Evolutionary conservation across 2,113 vertebrate species (phyloP), one percentile per base, ranked within the genome.

Genomic region (Siphamia tubifer): DNA sequence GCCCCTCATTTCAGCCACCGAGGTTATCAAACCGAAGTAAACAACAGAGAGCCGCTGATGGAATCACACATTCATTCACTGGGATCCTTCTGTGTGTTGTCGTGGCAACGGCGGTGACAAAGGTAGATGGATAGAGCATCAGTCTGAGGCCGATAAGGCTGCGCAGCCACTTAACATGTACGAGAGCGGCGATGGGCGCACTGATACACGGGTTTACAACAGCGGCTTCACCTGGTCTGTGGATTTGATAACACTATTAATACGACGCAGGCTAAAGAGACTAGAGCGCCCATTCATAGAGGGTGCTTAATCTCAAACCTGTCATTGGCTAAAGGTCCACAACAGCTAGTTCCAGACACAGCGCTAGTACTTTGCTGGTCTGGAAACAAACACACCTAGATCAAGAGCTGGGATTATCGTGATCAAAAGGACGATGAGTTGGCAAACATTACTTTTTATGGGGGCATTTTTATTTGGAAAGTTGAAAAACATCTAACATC

Each of bases 31-130:
- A 28, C 48, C 38, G 1, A 23, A 20, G 60, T 53, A 28, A 61
- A 53, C 61, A 63, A 75, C 70, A 74, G 58, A 68, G 55, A 62
- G 44, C 31, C 0, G 49, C 68, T 49, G 72, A 67, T 45, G 44
- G 47, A 61, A 48, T 38, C 35, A 2, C 28, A 12, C 40, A 27
- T 24, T 60, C 36, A 28, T 47, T 47, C 20, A 10, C 27, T 25
- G 30, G 47, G 8, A 25, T 60, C 53, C 30, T 9, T 56, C 34
- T n/a, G n/a, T 4, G 49, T 20, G 65, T 69, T 42, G 70, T 66
- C 45, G 10, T 39, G 53, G 60, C 16, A 56, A 74, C 53, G 4
- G 53, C 51, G 6, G 44, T 47, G 56, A 71, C 36, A 73, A 39
- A 79, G 27, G 52, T n/a, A 16, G 39, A 21, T 5, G 25, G 51